Conservation (phyloP, 2,113 vertebrate species). For the Drymodes brunneopygia region DNA sequence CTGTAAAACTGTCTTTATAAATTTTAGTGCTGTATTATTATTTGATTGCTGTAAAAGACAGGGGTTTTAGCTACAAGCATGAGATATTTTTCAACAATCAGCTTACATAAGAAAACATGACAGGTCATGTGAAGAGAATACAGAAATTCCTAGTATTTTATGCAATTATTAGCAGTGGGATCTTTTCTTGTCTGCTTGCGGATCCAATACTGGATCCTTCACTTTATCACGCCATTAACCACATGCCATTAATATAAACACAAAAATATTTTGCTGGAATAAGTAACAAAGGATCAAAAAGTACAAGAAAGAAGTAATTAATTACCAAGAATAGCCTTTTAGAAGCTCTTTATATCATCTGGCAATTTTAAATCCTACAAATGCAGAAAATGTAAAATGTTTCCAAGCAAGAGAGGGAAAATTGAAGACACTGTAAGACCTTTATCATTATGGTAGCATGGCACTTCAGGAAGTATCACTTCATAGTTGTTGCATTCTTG, state of each 20-base stretch:
- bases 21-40: not conserved
- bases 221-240: not conserved
- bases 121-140: not conserved
- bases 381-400: not conserved
- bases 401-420: not conserved
- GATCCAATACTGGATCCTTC: not conserved
- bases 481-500: accelerated
- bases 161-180: not conserved
- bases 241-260: not conserved
- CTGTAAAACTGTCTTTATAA: not conserved
- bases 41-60: not conserved
- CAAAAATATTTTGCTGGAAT: not conserved
- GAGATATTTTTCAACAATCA: not conserved
- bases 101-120: not conserved
- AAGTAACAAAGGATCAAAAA: not conserved
- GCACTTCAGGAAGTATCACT: not conserved
- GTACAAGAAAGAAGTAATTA: not conserved
- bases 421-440: not conserved
- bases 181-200: not conserved
- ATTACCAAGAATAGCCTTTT: not conserved
- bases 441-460: not conserved
- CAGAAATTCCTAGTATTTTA: not conserved
- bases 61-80: not conserved
- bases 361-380: not conserved
- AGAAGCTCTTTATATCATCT: not conserved